Evolutionary conservation across 1,140 invertebrate species (phyloP), one percentile per base, ranked within the genome.

Genomic region (Orchesella cincta): DNA sequence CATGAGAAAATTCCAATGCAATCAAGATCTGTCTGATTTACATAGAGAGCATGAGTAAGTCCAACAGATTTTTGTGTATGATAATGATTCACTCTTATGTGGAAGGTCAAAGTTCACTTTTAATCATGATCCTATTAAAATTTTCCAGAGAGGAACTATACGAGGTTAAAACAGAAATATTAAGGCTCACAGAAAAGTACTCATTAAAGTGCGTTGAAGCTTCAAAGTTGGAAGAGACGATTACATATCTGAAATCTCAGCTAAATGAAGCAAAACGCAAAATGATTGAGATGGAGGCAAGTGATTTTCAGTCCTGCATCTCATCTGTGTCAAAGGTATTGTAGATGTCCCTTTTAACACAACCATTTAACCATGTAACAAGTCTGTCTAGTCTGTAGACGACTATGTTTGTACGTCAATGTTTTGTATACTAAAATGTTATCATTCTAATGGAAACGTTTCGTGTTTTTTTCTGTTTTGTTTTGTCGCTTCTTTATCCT

Each of bases 181-280:
- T 94, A 28, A 93, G 93, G 20, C 87, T 97, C 67, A 94, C 93
- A 0, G 92, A 96, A 80, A 93, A 95, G 83, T 95, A 96, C 85
- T 95, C 94, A 0, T 90, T 93, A 14, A 97, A 96, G 85, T 96
- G 95, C 86, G 90, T 96, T 64, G 78, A 81, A 78, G 67, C 76
- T 23, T 73, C 75, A 0, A 74, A 81, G 70, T 26, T 81, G 46
- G 78, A 79, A 64, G 78, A 81, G 54, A 76, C 64, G 39, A 77
- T 81, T 62, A 35, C 39, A 5, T 73, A 76, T 57, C 57, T 81
- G 16, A 78, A 78, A 46, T 29, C 52, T 14, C 75, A 78, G 73
- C 57, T 81, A 23, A 73, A 76, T 5, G 80, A 81, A 72, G 80
- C 80, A 20, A 81, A 81, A 54, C 29, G 80, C 39, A 36, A 75